Evolutionary conservation across 2,113 vertebrate species (phyloP).

Genomic region (Cyprinodon brontotheroides): DNA sequence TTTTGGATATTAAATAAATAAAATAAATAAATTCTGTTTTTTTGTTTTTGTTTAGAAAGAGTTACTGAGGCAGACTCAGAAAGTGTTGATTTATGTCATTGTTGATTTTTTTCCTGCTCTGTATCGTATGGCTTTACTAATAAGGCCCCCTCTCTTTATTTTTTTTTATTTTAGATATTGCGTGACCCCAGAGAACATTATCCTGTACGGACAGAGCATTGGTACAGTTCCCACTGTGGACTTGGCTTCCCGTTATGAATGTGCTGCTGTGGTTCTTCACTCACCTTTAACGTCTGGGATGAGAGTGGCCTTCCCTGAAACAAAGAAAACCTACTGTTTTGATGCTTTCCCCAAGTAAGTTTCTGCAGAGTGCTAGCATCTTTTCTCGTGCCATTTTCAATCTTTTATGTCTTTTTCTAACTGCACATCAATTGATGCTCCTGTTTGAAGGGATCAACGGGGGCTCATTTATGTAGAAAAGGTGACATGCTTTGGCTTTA

Average conservation of each 20-base stretch:
- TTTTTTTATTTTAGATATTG: conserved; percentile 81
- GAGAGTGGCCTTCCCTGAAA: conserved; percentile 96
- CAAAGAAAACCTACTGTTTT: conserved; percentile 97
- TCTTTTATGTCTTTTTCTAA: background rate
- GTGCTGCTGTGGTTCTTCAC: conserved; percentile 92
- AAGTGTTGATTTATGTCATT: background rate
- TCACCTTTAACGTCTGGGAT: conserved; percentile 96
- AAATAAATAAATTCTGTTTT: background rate
- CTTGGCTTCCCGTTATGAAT: conserved; percentile 93
- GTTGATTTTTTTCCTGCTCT: background rate
- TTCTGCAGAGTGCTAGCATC: background rate
- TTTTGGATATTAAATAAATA: too few relatives aligned
- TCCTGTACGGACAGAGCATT: conserved; percentile 95
- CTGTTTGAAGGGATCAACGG: too few relatives aligned
- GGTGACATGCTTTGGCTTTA: too few relatives aligned
- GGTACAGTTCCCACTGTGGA: conserved; percentile 95
- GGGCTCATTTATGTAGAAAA: too few relatives aligned
- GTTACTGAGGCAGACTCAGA: background rate
- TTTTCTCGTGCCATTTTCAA: background rate
- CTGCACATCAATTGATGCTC: too few relatives aligned
- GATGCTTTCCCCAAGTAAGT: conserved; percentile 97
- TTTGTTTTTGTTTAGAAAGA: background rate
- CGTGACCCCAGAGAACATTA: conserved; percentile 94
- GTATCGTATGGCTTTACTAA: background rate
- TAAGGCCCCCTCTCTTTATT: background rate